Percentiles rank a stretch among this genome's conserved stretches.
phyloP scores from a whole-genome alignment of 2,888 invertebrate species.

The Erebia epiphron region DNA sequence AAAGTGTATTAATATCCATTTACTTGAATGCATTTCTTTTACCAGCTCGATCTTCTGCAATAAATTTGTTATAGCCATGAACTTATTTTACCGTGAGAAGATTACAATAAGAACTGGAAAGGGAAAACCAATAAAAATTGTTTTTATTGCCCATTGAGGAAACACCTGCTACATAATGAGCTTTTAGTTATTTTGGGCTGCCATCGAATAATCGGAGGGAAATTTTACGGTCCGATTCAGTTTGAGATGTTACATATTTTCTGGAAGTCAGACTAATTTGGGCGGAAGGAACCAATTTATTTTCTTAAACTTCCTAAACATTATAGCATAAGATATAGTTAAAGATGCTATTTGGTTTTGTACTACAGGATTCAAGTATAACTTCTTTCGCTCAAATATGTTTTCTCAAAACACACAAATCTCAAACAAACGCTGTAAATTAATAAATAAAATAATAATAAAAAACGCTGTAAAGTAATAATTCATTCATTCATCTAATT shows the following conservation, averaged over 20 bases:
- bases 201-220: constrained; percentile 32
- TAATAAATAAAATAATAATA: no score
- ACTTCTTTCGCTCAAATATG: no score
- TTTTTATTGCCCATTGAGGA: constrained; percentile 60
- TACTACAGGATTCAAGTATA: no score
- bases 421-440: neutral
- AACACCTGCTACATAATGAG: constrained; percentile 72
- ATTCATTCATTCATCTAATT: neutral
- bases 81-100: constrained; percentile 25
- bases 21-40: neutral
- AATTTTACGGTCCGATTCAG: constrained; percentile 24
- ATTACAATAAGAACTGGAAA: constrained; percentile 55
- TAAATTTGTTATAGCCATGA: neutral
- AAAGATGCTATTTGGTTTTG: no score
- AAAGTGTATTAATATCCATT: neutral
- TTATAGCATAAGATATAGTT: neutral
- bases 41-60: neutral
- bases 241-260: constrained; percentile 10
- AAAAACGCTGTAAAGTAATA: neutral
- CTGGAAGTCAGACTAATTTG: constrained; percentile 9
- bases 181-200: constrained; percentile 54
- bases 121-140: constrained; percentile 69
- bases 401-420: neutral
- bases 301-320: neutral
- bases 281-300: neutral